Conservation (phyloP, 2,113 vertebrate species). For the Nycticebus coucang region DNA sequence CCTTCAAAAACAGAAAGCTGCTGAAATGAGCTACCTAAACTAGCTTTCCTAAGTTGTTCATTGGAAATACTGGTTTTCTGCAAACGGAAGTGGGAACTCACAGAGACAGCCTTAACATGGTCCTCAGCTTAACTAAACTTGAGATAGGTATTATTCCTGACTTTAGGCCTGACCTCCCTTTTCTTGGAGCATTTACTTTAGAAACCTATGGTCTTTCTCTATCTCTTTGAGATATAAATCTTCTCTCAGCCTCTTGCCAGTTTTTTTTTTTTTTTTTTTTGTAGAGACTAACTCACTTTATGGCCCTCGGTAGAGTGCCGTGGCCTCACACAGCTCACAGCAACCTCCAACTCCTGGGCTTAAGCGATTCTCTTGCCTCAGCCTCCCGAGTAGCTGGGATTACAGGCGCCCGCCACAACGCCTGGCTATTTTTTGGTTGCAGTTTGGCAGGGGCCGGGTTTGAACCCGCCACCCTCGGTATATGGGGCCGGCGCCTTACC, state of each 20-base stretch:
- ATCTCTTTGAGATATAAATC: background rate
- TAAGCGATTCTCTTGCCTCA: too few species aligned
- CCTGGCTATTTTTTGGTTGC: too few species aligned
- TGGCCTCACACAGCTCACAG: too few species aligned
- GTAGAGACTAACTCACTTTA: too few species aligned
- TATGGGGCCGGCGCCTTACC: too few species aligned
- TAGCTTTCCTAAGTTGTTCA: background rate
- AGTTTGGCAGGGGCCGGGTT: too few species aligned
- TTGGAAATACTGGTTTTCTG: background rate
- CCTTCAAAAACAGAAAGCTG: background rate
- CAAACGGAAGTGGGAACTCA: background rate
- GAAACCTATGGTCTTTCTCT: background rate
- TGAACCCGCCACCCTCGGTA: too few species aligned
- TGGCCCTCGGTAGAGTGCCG: too few species aligned
- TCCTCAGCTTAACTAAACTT: background rate
- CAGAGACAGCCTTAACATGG: background rate
- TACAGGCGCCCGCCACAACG: too few species aligned
- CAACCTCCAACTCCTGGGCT: too few species aligned
- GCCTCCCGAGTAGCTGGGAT: too few species aligned
- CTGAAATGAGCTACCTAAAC: background rate
- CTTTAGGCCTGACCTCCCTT: background rate
- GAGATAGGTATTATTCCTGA: background rate
- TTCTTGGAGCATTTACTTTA: slow-evolving; percentile 21
- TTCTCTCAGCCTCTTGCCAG: background rate
- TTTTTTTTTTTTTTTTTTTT: too few species aligned